These are phyloP conservation scores for Malacoraja senta DNA, from an alignment of 2,797 vertebrate genomes.

Conservation along the genomic window DNA sequence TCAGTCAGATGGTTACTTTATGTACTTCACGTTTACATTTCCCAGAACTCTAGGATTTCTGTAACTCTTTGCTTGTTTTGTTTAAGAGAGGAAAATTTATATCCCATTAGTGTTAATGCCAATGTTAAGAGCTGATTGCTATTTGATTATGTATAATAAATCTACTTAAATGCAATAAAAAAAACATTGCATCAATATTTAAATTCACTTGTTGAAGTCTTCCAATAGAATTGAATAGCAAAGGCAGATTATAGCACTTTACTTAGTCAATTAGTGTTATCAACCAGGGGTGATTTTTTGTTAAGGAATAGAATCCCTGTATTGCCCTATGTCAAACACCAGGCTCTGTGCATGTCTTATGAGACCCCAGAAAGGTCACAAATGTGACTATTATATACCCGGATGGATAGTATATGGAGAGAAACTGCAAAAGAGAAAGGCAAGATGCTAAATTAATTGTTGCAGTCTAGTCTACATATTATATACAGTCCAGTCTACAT, in stretches of 20 bases:
- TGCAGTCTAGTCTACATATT: too few relatives aligned
- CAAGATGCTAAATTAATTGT: not conserved
- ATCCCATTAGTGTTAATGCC: not conserved
- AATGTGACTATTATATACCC: not conserved
- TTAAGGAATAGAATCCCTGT: not conserved
- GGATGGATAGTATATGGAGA: not conserved
- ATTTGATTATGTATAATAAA: not conserved
- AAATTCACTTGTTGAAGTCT: not conserved
- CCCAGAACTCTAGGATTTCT: too few relatives aligned
- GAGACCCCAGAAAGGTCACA: not conserved
- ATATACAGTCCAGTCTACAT: not conserved
- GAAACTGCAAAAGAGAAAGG: not conserved
- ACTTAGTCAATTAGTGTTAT: too few relatives aligned
- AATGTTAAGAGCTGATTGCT: not conserved
- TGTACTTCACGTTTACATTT: too few relatives aligned
- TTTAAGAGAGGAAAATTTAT: not conserved
- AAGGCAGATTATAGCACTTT: not conserved
- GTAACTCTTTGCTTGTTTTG: not conserved
- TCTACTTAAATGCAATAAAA: not conserved
- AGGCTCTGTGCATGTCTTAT: not conserved
- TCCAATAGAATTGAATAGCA: not conserved
- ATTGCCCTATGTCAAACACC: not conserved
- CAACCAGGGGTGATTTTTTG: too few relatives aligned
- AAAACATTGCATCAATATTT: not conserved
- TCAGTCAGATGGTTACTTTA: too few relatives aligned